These are phyloP conservation scores for Boleophthalmus pectinirostris DNA, from an alignment of 2,113 vertebrate species.

Conservation along the genomic window DNA sequence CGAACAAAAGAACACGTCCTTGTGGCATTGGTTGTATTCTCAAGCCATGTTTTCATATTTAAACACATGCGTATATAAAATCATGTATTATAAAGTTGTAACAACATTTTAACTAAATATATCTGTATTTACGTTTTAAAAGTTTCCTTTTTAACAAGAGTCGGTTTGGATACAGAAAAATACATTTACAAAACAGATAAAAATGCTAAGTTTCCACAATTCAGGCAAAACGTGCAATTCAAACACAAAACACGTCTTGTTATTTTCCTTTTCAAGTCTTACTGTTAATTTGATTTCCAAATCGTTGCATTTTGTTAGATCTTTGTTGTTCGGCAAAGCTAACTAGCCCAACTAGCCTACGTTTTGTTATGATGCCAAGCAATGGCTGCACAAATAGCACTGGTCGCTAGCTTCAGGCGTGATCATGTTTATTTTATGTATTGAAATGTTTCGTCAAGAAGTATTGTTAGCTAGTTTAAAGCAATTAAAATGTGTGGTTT, in stretches of 20 bases:
- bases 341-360: slow-evolving; percentile 65
- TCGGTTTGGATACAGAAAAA: not conserved
- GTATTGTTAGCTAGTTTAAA: not conserved
- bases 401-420: slow-evolving; percentile 22
- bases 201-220: not conserved
- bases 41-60: not conserved
- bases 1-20: slow-evolving; percentile 58
- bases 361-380: slow-evolving; percentile 71
- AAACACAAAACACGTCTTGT: not conserved
- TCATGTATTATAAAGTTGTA: not conserved
- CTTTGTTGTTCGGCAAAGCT: slow-evolving; percentile 64
- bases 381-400: slow-evolving; percentile 54
- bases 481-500: not conserved
- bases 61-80: too few species aligned
- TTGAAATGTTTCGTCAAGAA: not conserved
- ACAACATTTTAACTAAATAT: slow-evolving; percentile 1
- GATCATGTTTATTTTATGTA: not conserved
- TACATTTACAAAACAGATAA: not conserved
- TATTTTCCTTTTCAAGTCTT: not conserved
- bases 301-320: slow-evolving; percentile 19
- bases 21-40: not conserved
- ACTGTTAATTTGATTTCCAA: not conserved
- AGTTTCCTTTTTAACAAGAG: not conserved
- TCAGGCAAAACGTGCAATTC: not conserved
- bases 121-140: slow-evolving; percentile 2